Base-by-base conservation (phyloP, 2,113 vertebrate species). In the Catharus minimus region DNA sequence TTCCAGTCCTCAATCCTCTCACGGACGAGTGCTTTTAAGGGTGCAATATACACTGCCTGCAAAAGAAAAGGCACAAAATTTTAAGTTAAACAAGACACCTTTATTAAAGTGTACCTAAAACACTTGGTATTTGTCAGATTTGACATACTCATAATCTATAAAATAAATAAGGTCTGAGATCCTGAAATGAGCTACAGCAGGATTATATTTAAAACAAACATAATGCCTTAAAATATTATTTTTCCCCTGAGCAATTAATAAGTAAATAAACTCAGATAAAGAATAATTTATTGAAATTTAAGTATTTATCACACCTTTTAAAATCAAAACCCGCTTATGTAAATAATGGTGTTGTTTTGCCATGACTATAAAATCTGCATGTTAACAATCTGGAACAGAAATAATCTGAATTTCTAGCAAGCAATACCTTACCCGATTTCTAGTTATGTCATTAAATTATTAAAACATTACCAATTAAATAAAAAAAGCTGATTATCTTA, bases 1-100 rank as follows among this genome's bases (percentile, higher is more conserved):
- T 99, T 99, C 99, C 99, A 99, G 92, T 99, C 99, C 91, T 99
- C 99, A 75, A 99, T 99, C 97, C 99, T 98, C 91, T 99, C 99
- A 86, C 99, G 98, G 67, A 99, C 99, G 5, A 99, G 97, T 28
- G 99, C 99, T 95, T 99, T 99, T 68, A 99, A 93, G 10, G 99
- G 99, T 18, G 99, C 99, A 55, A 99, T 99, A 81, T 99, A 99
- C 28, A 99, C 99, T 71, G 98, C 99, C 99, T 99, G 78, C 12
- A 93, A 94, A 79, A 80, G 79, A 90, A 95, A 67, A 93, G 74
- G 30, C 36, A 94, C 78, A 91, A 60, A 88, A 60, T 33, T 52
- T 24, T 20, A 92, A 74, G 49, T 68, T 75, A 75, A 87, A 44
- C 11, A 52, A n/a, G 39, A 72, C 57, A 66, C 2, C 9, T 77